These are phyloP conservation scores for Lutjanus argentimaculatus DNA, from an alignment of 2,797 vertebrate species.

Conservation along the genomic window DNA sequence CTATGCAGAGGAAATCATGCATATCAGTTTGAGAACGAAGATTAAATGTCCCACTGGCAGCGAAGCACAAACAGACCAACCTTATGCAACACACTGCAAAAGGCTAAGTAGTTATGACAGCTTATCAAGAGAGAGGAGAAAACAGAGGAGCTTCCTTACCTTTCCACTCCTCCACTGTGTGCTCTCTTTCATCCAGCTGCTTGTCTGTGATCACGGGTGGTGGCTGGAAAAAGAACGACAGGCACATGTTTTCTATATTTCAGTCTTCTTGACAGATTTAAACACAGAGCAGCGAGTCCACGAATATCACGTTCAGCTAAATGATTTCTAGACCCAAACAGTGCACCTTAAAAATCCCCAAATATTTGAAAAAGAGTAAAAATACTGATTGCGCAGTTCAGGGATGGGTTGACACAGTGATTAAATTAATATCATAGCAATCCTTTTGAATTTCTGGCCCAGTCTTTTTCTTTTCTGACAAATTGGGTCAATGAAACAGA, in stretches of 20 bases:
- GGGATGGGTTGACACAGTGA: too few relatives aligned
- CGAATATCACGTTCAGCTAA: not conserved
- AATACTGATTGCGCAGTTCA: too few relatives aligned
- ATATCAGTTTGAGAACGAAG: constrained; percentile 25
- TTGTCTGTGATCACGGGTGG: constrained; percentile 97
- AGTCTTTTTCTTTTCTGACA: too few relatives aligned
- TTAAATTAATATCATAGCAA: too few relatives aligned
- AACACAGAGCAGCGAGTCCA: not conserved
- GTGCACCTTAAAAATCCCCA: not conserved
- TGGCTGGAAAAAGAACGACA: constrained; percentile 85
- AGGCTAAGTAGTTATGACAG: constrained; percentile 30
- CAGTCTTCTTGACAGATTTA: not conserved
- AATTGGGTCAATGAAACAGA: too few relatives aligned
- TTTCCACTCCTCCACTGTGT: constrained; percentile 99
- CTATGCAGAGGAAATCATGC: constrained; percentile 13
- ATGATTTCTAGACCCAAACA: not conserved
- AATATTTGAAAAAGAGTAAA: too few relatives aligned
- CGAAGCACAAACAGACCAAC: constrained; percentile 16
- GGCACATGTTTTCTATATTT: not conserved
- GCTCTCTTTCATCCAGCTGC: constrained; percentile 97
- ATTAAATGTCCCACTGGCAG: constrained; percentile 44
- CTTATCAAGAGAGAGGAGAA: constrained; percentile 3
- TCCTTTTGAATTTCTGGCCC: too few relatives aligned
- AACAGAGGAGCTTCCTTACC: constrained; percentile 80
- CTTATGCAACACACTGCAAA: constrained; percentile 39